Base-by-base conservation (phyloP, 92 coral and sea anemone species). In the Chrysogorgia sp. region DNA sequence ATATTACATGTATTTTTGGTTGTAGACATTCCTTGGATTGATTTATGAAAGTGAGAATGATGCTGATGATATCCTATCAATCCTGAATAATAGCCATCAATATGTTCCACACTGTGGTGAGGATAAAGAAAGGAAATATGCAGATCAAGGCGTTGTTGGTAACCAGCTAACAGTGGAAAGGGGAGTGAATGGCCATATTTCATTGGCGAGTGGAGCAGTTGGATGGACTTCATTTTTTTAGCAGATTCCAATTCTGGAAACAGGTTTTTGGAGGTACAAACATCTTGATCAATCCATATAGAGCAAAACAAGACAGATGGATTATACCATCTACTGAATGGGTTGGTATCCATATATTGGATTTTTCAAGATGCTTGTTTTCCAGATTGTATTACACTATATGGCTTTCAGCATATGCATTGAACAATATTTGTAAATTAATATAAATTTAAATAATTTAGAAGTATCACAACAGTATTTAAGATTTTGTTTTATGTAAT, bases 21-120 rank as follows among this genome's bases (percentile, higher is more conserved):
- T 43, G 7, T 45, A 86, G 92, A 81, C 87, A 0, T 90, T 90
- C 57, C 67, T 83, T 57, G 90, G 90, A 56, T 77, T 86, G 84
- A 86, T 86, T 19, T 85, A 80, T 48, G 86, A 89, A 35, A 89
- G 68, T 76, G 89, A 90, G 48, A 90, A 86, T 53, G 90, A 86
- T 68, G 90, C 87, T 0, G 88, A 83, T 80, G 90, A 90, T 4
- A 83, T 90, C 28, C 40, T 81, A 63, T 50, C 41, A 34, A 81
- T 90, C 37, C 25, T 90, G 19, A 75, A 76, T 34, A 63, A 76
- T 5, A 58, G 86, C 23, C 90, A 86, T 45, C 68, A 80, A 41
- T 86, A 80, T 71, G 87, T 83, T 52, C 86, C 90, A 13, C 76
- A 83, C 79, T 88, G 86, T 45, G 89, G 85, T 34, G 80, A 82